A percentile compares a stretch with the other conserved stretches of the same genome.
Evolutionary conservation across 2,888 invertebrate species (phyloP).

Genomic region (Xestobium rufovillosum): DNA sequence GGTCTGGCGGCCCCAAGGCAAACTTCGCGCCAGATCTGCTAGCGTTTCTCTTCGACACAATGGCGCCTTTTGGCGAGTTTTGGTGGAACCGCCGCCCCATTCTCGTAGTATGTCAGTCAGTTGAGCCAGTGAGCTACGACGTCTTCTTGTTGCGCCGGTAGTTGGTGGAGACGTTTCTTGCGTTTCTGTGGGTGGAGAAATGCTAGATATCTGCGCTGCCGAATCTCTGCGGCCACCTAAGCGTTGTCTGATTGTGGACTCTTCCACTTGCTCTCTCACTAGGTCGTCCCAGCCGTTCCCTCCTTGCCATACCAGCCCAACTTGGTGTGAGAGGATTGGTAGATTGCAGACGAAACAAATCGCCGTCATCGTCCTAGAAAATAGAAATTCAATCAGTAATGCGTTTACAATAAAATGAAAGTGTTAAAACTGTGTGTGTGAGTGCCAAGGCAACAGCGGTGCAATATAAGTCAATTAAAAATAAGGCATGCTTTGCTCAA

Average conservation of each 20-base stretch:
- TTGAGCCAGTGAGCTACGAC: conserved; percentile 81
- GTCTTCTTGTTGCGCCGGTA: conserved; percentile 56
- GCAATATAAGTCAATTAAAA: not conserved
- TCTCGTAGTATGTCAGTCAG: conserved; percentile 81
- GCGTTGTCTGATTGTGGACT: conserved; percentile 75
- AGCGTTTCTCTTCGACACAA: conserved; percentile 78
- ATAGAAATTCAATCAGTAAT: conserved; percentile 21
- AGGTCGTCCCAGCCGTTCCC: conserved; percentile 94
- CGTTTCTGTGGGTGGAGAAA: conserved; percentile 69
- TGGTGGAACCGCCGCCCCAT: conserved; percentile 67
- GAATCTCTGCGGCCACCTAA: conserved; percentile 82
- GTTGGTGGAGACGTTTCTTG: conserved; percentile 65
- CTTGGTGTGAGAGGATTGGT: conserved; percentile 90
- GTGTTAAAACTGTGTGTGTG: conserved; percentile 6
- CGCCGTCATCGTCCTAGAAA: conserved; percentile 81
- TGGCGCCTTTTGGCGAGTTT: conserved; percentile 53
- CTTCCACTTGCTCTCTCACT: conserved; percentile 78
- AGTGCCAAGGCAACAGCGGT: not conserved
- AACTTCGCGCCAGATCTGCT: conserved; percentile 76
- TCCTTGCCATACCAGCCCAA: conserved; percentile 88
- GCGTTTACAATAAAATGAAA: not conserved
- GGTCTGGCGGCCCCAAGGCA: conserved; percentile 71
- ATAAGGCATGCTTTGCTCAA: conserved; percentile 1
- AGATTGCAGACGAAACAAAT: conserved; percentile 95
- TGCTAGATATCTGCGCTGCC: conserved; percentile 80